Base-by-base conservation (phyloP, 2,888 invertebrate species). In the Epicampocera succincta region DNA sequence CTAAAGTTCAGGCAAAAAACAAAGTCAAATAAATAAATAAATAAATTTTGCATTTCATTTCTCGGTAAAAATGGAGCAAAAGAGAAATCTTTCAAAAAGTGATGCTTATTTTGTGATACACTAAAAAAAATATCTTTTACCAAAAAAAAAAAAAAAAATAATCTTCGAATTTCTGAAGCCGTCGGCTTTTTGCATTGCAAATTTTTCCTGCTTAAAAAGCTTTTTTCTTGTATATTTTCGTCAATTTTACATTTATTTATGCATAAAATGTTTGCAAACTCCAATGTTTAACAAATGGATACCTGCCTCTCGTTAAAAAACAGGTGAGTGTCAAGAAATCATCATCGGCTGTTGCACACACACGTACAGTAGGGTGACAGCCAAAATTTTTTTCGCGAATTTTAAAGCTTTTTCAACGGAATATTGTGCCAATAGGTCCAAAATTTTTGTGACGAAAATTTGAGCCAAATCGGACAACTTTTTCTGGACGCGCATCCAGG, bases 231-330 rank as follows among this genome's bases (percentile, higher is more conserved):
- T 50, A 50, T 40, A 12, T 29, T 40, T 29, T 25, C n/a, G 50
- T 13, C 19, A 19, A 17, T 56, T 60, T 42, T 44, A 50, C 40
- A 50, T 58, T 72, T 29, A 50, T 58, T 72, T 71, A 33, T 61
- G 56, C 63, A 63, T 71, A 65, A 33, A 66, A 54, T 48, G 71
- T 48, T n/a, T 48, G 63, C 29, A 58, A 69, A 50, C 17, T 25
- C 60, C 29, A 11, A 46, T 73, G 29, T 54, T 72, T 52, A 25
- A 60, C 58, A 72, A 79, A 79, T 73, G 78, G 78, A 79, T 79
- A 79, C 58, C 72, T 40, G 78, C 13, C 50, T 40, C 33, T 60
- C 33, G 13, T 33, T 60, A 3, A 54, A 40, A 54, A 46, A 12
- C 40, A 72, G 72, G 77, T 77, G 63, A 77, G 77, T 21, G 21